Base-by-base conservation (phyloP, 1,140 invertebrate species). In the Drosophila pandora region DNA sequence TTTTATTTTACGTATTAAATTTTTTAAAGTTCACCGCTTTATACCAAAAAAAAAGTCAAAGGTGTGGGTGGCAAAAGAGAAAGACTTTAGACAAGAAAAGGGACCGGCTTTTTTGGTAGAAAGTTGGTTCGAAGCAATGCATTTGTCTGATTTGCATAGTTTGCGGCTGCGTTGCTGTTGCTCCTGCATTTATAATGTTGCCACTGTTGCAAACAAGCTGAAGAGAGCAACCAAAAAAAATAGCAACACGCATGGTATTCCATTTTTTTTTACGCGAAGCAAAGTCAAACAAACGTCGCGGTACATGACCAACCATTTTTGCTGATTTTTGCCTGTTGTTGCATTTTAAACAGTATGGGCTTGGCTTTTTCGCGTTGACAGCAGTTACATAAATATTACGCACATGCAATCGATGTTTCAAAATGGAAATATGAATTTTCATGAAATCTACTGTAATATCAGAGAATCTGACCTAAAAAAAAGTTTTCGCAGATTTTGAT, bases 181-280 rank as follows among this genome's bases (percentile, higher is more conserved):
- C 76, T 75, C 82, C 69, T 87, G 82, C 82, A 85, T 85, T 75
- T 87, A 78, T 85, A 85, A 87, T 85, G 82, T 61, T 87, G 77
- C 73, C 65, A 69, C 76, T 76, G 72, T 76, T 63, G 57, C 58
- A 72, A 64, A 49, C 52, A 75, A 58, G 56, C 39, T 55, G 58
- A 30, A 7, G 23, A 32, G 45, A 17, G n/a, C n/a, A 50, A 58
- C 54, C 34, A 47, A 13, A 47, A 60, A 57, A 76, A 59, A 78
- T 48, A 63, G 56, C 69, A 70, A 37, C 69, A 78, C 78, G 82
- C 82, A 87, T 81, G 78, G 69, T 81, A 67, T 77, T 82, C 61
- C 50, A 57, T 48, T 70, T 68, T 56, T 50, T 68, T 57, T 50
- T n/a, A 6, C 13, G 12, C 12, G 39, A 21, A 28, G 59, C 70